These are phyloP conservation scores for Cryptocephalus primarius DNA, from an alignment of 2,888 invertebrate species.

Conservation along the genomic window DNA sequence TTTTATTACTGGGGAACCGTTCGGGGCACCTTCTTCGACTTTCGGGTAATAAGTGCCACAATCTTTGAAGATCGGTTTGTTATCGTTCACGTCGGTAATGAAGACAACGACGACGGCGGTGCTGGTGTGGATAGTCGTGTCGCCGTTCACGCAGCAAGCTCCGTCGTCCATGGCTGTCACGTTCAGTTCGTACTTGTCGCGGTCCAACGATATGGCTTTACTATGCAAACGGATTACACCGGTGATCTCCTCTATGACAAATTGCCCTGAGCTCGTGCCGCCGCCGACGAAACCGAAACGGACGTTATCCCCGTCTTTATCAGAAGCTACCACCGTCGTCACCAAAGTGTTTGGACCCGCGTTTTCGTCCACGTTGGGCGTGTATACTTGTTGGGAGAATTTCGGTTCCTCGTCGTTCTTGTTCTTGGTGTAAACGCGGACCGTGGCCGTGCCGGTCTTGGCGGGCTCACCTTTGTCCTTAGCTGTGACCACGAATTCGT, in stretches of 20 bases:
- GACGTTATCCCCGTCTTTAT: conserved; percentile 95
- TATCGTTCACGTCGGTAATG: conserved; percentile 94
- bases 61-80: conserved; percentile 91
- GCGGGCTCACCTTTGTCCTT: conserved; percentile 91
- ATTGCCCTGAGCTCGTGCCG: conserved; percentile 81
- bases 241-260: conserved; percentile 90
- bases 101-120: conserved; percentile 93
- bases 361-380: conserved; percentile 92
- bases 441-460: conserved; percentile 86
- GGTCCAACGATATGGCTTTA: conserved; percentile 75
- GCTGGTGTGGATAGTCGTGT: conserved; percentile 79
- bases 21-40: conserved; percentile 88
- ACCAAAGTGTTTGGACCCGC: conserved; percentile 91
- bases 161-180: conserved; percentile 98
- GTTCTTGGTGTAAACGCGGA: conserved; percentile 93
- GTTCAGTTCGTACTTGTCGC: conserved; percentile 91
- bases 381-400: conserved; percentile 93
- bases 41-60: conserved; percentile 80
- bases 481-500: conserved; percentile 88
- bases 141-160: conserved; percentile 87
- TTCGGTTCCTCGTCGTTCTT: conserved; percentile 97
- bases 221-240: conserved; percentile 85
- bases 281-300: conserved; percentile 83
- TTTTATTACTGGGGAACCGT: conserved; percentile 87
- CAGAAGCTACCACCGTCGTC: conserved; percentile 92